phyloP scores from a whole-genome alignment of 2,113 vertebrate genomes.

The Cynoglossus semilaevis region DNA sequence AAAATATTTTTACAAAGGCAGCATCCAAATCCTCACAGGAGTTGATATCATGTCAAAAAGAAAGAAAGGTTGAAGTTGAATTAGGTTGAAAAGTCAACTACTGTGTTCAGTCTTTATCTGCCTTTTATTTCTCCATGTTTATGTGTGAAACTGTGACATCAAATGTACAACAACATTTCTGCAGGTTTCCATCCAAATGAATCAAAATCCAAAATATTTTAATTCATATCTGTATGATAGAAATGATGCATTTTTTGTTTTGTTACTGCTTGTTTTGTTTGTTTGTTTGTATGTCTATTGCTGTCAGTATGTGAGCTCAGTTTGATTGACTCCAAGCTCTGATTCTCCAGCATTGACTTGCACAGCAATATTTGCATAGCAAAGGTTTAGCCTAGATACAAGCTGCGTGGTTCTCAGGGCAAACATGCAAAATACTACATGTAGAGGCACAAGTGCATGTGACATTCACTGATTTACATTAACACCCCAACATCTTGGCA shows the following conservation, averaged over 20 bases:
- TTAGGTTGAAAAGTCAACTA: constrained; percentile 9
- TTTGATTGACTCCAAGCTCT: constrained; percentile 44
- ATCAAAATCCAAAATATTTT: too few species aligned
- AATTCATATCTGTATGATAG: too few species aligned
- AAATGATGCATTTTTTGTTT: too few species aligned
- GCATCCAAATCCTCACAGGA: constrained; percentile 9
- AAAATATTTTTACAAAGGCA: constrained; percentile 43
- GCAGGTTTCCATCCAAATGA: too few species aligned
- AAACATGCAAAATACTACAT: constrained; percentile 2
- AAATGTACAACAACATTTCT: too few species aligned
- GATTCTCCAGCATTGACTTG: constrained; percentile 38
- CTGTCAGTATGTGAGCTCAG: constrained; percentile 31
- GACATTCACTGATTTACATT: too few species aligned
- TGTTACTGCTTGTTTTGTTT: constrained; percentile 36
- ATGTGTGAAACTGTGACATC: too few species aligned
- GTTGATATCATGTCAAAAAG: constrained; percentile 16
- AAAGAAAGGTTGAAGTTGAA: constrained; percentile 14
- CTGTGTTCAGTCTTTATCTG: background rate
- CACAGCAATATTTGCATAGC: constrained; percentile 37
- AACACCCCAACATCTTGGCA: too few species aligned
- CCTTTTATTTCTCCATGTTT: background rate
- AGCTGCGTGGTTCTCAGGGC: constrained; percentile 23
- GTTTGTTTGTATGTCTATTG: background rate
- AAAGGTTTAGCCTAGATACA: constrained; percentile 23
- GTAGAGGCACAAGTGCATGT: background rate